phyloP scores from a whole-genome alignment of 2,797 vertebrate species.

The Australoheros facetus region DNA sequence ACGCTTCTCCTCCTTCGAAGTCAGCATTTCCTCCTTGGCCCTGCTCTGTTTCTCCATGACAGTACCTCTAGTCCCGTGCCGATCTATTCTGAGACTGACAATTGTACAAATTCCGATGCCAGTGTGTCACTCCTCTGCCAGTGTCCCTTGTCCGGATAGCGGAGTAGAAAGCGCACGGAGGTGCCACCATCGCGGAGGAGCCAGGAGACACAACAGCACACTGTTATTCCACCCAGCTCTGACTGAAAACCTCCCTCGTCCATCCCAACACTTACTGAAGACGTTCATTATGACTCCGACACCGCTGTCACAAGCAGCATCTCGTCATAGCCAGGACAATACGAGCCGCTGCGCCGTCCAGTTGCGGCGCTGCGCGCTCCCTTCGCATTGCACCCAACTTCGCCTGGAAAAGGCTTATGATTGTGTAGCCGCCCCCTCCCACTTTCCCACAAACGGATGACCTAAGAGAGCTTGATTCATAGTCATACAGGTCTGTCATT shows the following conservation, averaged over 20 bases:
- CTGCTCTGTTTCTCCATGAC: constrained; percentile 67
- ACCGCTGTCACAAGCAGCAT: constrained; percentile 30
- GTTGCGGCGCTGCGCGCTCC: constrained; percentile 50
- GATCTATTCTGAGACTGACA: constrained; percentile 7
- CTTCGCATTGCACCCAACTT: constrained; percentile 36
- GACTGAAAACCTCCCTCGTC: constrained; percentile 51
- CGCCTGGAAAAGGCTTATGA: constrained; percentile 37
- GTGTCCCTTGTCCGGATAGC: constrained; percentile 49
- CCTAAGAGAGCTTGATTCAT: background rate
- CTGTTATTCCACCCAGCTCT: constrained; percentile 32
- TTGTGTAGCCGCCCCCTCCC: constrained; percentile 56
- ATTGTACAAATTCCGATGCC: constrained; percentile 36
- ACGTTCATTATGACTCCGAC: constrained; percentile 42
- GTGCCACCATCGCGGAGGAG: constrained; percentile 72
- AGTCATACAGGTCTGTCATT: background rate
- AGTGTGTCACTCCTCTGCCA: constrained; percentile 50
- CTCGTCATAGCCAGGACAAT: constrained; percentile 38
- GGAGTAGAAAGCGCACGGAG: constrained; percentile 54
- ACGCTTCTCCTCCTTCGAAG: constrained; percentile 64
- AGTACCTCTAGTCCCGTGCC: constrained; percentile 9
- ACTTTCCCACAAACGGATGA: constrained; percentile 29
- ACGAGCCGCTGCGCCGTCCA: constrained; percentile 44
- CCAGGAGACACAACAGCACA: constrained; percentile 47
- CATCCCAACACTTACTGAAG: constrained; percentile 48
- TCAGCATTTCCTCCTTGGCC: constrained; percentile 50